Evolutionary conservation across 2,113 vertebrate species (phyloP).

Genomic region (Aythya baeri): DNA sequence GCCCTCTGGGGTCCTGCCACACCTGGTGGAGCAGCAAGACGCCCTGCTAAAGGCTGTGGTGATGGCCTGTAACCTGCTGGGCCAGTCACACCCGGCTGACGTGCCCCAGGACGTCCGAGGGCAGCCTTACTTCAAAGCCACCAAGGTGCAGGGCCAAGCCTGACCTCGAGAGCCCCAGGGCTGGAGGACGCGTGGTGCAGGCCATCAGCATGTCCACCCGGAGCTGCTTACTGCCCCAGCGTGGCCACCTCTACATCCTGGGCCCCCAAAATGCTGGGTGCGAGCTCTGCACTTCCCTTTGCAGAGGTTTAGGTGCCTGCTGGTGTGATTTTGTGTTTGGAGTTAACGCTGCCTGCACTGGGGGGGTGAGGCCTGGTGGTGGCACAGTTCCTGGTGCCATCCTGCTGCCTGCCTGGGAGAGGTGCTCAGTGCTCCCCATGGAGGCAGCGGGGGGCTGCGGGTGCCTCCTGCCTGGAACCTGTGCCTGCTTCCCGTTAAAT

Average conservation of each 20-base stretch:
- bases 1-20: not conserved
- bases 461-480: not conserved
- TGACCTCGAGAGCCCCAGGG: not conserved
- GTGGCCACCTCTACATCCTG: not conserved
- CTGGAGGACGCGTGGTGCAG: not conserved
- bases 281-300: not conserved
- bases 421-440: not conserved
- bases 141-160: not conserved
- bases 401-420: not conserved
- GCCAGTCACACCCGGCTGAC: not conserved
- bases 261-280: fast-evolving
- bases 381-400: not conserved
- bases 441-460: not conserved
- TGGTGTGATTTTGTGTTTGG: not conserved
- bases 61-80: not conserved
- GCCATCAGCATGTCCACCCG: not conserved
- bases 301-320: not conserved
- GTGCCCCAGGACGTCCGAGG: not conserved
- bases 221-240: not conserved
- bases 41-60: not conserved
- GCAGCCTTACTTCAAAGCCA: not conserved
- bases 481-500: not conserved
- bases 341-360: not conserved
- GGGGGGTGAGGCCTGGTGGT: not conserved
- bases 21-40: fast-evolving